phyloP scores from a whole-genome alignment of 30 jellyfish, hydroid and myxozoan species.

The Cassiopea xamachana region DNA sequence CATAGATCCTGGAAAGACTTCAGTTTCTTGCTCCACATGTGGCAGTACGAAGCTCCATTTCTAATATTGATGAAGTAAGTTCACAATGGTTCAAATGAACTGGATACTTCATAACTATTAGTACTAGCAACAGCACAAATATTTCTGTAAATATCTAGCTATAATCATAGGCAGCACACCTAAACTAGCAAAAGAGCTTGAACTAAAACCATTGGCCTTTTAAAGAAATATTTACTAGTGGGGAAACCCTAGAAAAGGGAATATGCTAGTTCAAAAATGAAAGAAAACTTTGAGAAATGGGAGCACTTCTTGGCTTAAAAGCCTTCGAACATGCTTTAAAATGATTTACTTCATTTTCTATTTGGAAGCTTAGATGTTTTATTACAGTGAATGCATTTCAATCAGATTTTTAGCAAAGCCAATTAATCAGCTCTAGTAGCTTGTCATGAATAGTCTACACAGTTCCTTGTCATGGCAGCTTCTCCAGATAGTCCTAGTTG shows the following conservation, averaged over 20 bases:
- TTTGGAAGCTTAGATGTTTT: too few species aligned
- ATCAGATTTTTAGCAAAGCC: too few species aligned
- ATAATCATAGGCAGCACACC: neutral
- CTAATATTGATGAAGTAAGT: constrained; percentile 27
- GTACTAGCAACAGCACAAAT: neutral
- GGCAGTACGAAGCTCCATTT: constrained; percentile 29
- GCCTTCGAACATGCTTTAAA: too few species aligned
- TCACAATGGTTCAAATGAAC: neutral
- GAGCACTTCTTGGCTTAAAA: too few species aligned
- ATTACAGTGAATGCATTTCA: too few species aligned
- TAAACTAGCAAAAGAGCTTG: neutral
- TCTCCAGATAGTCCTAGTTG: neutral
- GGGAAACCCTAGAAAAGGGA: too few species aligned
- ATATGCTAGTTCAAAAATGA: too few species aligned
- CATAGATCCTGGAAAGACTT: constrained; percentile 30
- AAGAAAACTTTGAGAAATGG: too few species aligned
- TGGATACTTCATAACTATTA: constrained; percentile 4
- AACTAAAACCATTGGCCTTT: neutral
- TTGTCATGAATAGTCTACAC: neutral
- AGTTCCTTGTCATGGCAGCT: neutral
- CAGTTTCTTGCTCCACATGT: constrained; percentile 56
- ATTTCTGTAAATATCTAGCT: constrained; percentile 6
- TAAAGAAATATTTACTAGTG: too few species aligned
- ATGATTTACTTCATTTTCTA: too few species aligned
- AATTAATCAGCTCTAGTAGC: too few species aligned